Evolutionary conservation across 1,140 invertebrate genomes (phyloP).

Genomic region (Calycopis cecrops): DNA sequence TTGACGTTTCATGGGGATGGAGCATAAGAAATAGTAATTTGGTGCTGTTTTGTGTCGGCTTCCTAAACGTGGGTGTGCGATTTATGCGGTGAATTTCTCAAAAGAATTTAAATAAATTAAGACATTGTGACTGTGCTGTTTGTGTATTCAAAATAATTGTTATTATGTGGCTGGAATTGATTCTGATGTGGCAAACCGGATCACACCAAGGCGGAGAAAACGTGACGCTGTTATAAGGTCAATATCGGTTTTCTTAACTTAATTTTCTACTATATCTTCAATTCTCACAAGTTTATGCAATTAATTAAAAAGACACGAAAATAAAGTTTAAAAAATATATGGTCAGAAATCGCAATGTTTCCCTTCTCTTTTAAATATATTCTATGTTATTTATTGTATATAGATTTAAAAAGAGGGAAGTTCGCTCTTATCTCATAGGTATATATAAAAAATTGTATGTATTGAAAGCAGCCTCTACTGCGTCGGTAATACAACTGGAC

Average conservation of each 20-base stretch:
- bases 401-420: too few species aligned
- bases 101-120: neutral
- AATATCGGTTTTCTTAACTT: slow-evolving; percentile 40
- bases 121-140: slow-evolving; percentile 2
- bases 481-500: too few species aligned
- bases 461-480: too few species aligned
- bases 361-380: too few species aligned
- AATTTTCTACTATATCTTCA: slow-evolving; percentile 24
- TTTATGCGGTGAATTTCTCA: slow-evolving; percentile 12
- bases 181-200: slow-evolving; percentile 70
- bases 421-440: too few species aligned
- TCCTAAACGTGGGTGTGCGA: slow-evolving; percentile 45
- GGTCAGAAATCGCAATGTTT: too few species aligned
- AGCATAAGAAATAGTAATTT: slow-evolving; percentile 42
- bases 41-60: slow-evolving; percentile 51
- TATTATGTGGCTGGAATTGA: slow-evolving; percentile 55
- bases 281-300: too few species aligned
- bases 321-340: too few species aligned
- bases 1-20: slow-evolving; percentile 54
- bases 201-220: slow-evolving; percentile 62
- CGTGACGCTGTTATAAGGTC: slow-evolving; percentile 66
- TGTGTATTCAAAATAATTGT: slow-evolving; percentile 32
- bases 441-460: too few species aligned
- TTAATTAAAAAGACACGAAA: too few species aligned
- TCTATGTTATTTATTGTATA: too few species aligned